These are phyloP conservation scores for Macrotis lagotis DNA, from an alignment of 2,113 vertebrate genomes.

Conservation along the genomic window DNA sequence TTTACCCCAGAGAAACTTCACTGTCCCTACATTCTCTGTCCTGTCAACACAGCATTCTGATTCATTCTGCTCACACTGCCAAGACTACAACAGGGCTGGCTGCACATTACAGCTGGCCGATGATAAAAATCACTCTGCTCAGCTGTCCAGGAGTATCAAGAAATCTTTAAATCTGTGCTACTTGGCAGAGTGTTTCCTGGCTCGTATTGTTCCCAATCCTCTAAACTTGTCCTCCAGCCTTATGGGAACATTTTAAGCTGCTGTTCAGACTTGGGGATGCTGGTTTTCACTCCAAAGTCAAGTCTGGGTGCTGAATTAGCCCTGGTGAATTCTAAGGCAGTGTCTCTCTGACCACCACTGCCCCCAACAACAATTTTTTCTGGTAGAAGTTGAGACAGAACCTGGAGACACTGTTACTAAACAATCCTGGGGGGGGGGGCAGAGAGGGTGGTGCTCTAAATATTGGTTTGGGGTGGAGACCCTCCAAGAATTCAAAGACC, in stretches of 20 bases:
- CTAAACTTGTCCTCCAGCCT: slow-evolving; percentile 59
- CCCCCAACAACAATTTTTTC: background rate
- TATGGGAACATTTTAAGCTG: slow-evolving; percentile 43
- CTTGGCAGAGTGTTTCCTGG: slow-evolving; percentile 62
- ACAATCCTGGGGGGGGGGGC: background rate
- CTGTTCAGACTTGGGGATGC: background rate
- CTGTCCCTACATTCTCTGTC: slow-evolving; percentile 19
- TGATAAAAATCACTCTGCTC: slow-evolving; percentile 71
- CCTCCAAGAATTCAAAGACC: background rate
- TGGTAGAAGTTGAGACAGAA: background rate
- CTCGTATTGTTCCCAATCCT: slow-evolving; percentile 51
- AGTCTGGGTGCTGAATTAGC: background rate
- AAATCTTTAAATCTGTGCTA: slow-evolving; percentile 77
- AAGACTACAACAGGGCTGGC: slow-evolving; percentile 37
- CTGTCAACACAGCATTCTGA: slow-evolving; percentile 44
- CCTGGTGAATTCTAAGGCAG: background rate
- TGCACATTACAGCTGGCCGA: slow-evolving; percentile 11
- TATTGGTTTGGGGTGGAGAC: background rate
- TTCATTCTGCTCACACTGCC: slow-evolving; percentile 55
- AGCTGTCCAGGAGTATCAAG: slow-evolving; percentile 74
- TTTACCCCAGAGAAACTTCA: slow-evolving; percentile 36
- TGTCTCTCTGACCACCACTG: background rate
- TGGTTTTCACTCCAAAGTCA: background rate
- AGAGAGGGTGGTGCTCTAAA: background rate
- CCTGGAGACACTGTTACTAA: background rate